phyloP scores from a whole-genome alignment of 1,140 invertebrate species.

The Trichoplusia ni region DNA sequence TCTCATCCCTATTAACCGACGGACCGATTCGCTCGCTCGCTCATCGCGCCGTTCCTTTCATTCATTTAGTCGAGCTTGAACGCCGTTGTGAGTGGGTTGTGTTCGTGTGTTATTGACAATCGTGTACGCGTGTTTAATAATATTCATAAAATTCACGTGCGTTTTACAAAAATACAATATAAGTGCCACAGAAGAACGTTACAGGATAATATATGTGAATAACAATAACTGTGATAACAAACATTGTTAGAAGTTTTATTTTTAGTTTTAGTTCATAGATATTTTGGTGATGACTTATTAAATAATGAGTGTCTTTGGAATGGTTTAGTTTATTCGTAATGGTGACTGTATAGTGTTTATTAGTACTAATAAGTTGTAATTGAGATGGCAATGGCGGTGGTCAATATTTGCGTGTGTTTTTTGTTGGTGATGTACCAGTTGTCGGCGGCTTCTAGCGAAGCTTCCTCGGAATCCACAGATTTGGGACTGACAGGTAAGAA shows the following conservation, averaged over 20 bases:
- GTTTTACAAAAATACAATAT: constrained; percentile 21
- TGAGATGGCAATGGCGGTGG: constrained; percentile 65
- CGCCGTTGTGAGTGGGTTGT: constrained; percentile 14
- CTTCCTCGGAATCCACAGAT: constrained; percentile 66
- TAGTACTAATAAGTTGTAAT: constrained; percentile 64
- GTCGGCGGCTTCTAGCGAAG: constrained; percentile 60
- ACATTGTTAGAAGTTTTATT: constrained; percentile 36
- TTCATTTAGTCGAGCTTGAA: constrained; percentile 43
- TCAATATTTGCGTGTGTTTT: constrained; percentile 74
- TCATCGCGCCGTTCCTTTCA: constrained; percentile 49
- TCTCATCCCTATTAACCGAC: constrained; percentile 4
- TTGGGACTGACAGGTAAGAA: constrained; percentile 63
- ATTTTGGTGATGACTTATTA: constrained; percentile 54
- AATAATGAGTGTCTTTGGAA: constrained; percentile 36
- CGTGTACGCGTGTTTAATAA: constrained; percentile 51
- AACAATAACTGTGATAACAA: constrained; percentile 40
- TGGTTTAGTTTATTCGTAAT: constrained; percentile 48
- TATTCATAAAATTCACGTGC: constrained; percentile 36
- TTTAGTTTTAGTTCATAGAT: constrained; percentile 41
- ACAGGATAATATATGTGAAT: constrained; percentile 23
- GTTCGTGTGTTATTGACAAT: constrained; percentile 37
- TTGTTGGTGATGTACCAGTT: constrained; percentile 69
- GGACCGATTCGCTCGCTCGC: constrained; percentile 40
- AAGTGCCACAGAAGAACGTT: constrained; percentile 30
- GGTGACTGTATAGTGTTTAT: constrained; percentile 60